These are phyloP conservation scores for Cylindroiulus punctatus DNA, from an alignment of 2,888 invertebrate species.

Conservation along the genomic window DNA sequence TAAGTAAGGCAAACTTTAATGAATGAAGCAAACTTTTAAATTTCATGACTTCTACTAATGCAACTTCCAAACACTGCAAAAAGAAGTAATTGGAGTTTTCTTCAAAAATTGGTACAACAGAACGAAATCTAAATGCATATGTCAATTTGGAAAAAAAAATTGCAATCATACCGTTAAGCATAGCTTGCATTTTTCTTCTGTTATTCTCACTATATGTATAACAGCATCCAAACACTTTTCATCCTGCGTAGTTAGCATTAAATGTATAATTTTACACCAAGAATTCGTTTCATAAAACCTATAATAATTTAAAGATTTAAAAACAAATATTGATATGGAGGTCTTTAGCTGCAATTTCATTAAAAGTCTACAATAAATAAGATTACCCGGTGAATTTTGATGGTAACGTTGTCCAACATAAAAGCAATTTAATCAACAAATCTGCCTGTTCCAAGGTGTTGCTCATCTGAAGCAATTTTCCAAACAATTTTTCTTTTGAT, in stretches of 20 bases:
- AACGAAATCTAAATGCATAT: too few relatives aligned
- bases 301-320: background rate
- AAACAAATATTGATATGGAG: background rate
- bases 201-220: constrained; percentile 10
- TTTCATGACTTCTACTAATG: constrained; percentile 46
- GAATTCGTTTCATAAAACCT: constrained; percentile 48
- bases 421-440: constrained; percentile 19
- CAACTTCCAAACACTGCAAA: constrained; percentile 45
- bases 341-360: background rate
- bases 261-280: constrained; percentile 50
- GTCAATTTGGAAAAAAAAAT: too few relatives aligned
- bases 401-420: constrained; percentile 36
- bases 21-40: constrained; percentile 36
- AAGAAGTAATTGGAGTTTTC: background rate
- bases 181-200: constrained; percentile 21
- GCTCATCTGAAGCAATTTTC: constrained; percentile 49
- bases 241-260: constrained; percentile 40
- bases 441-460: constrained; percentile 25
- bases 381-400: background rate
- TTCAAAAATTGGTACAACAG: background rate
- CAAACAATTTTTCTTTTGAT: constrained; percentile 39
- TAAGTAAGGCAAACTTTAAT: constrained; percentile 50
- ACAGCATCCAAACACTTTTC: constrained; percentile 36
- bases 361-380: background rate
- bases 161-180: background rate